These are phyloP conservation scores for Hippocampus guttulatus DNA, from an alignment of 2,113 vertebrate genomes.

Conservation along the genomic window DNA sequence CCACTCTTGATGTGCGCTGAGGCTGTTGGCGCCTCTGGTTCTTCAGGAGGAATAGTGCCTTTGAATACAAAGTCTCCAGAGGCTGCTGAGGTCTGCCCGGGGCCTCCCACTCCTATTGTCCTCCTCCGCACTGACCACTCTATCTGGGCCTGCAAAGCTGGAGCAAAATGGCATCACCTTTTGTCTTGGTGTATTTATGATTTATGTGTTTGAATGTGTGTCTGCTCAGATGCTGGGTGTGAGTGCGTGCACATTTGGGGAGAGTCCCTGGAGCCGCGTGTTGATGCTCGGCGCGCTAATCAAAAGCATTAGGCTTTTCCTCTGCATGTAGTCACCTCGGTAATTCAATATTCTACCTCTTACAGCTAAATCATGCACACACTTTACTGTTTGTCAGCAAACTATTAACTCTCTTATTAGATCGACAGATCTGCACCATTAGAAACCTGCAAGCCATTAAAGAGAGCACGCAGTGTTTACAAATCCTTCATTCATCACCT, in stretches of 20 bases:
- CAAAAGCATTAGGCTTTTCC: slow-evolving; percentile 68
- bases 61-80: slow-evolving; percentile 59
- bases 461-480: slow-evolving; percentile 42
- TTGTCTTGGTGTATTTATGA: slow-evolving; percentile 64
- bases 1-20: slow-evolving; percentile 61
- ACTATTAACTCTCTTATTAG: slow-evolving; percentile 62
- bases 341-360: slow-evolving; percentile 65
- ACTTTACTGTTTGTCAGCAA: slow-evolving; percentile 65
- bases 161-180: slow-evolving; percentile 64
- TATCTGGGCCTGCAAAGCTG: slow-evolving; percentile 55
- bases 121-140: slow-evolving; percentile 67
- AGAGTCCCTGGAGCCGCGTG: slow-evolving; percentile 49
- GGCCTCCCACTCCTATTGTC: slow-evolving; percentile 65
- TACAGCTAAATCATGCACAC: slow-evolving; percentile 48
- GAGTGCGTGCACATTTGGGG: slow-evolving; percentile 18
- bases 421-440: slow-evolving; percentile 40
- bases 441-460: slow-evolving; percentile 57
- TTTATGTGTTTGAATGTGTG: slow-evolving; percentile 54
- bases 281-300: slow-evolving; percentile 55
- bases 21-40: slow-evolving; percentile 34
- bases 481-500: slow-evolving; percentile 61
- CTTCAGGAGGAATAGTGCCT: slow-evolving; percentile 53
- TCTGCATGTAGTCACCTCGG: slow-evolving; percentile 53
- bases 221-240: slow-evolving; percentile 21
- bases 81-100: slow-evolving; percentile 39